Evolutionary conservation across 2,113 vertebrate species (phyloP), one percentile per base, ranked within the genome.

Genomic region (Psilopogon haemacephalus): DNA sequence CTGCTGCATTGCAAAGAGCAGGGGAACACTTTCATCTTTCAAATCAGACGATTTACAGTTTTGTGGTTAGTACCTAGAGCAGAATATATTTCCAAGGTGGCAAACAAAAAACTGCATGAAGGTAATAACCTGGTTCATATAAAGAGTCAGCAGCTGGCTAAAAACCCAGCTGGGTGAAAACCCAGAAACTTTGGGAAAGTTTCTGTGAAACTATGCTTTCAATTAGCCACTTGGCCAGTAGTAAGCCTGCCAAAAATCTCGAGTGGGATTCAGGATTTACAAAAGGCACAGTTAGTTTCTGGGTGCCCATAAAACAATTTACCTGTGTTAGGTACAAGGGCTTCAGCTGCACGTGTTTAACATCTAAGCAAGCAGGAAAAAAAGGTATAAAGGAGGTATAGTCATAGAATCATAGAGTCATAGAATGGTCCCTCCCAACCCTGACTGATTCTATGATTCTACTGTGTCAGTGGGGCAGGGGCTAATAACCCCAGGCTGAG

Each of bases 381-480:
- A 50, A 50, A 50, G 13, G 23, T 24, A 26, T 6, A 50, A 24
- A 50, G 48, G 48, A 26, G 48, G 12, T 24, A 7, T 13, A 24
- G 48, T 50, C 8, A 46, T 46, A 19, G 20, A 46, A 46, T 46
- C 17, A 8, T 46, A 46, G 44, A 46, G 6, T 42, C 40, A 42
- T 42, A 42, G 40, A 42, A 42, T n/a, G n/a, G n/a, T n/a, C n/a
- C n/a, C n/a, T n/a, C n/a, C n/a, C n/a, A n/a, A n/a, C n/a, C n/a
- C n/a, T n/a, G n/a, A n/a, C n/a, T n/a, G n/a, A n/a, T n/a, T n/a
- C n/a, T n/a, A n/a, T n/a, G n/a, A n/a, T n/a, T n/a, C n/a, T 79
- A 21, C 21, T 59, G 32, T 42, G 7, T 59, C 33, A n/a, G 0
- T 20, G 5, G 37, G 12, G 7, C 21, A 73, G 19, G 11, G 8